Evolutionary conservation across 92 coral and sea anemone species (phyloP), one percentile per base, ranked within the genome.

Genomic region (Paramuricea clavata): DNA sequence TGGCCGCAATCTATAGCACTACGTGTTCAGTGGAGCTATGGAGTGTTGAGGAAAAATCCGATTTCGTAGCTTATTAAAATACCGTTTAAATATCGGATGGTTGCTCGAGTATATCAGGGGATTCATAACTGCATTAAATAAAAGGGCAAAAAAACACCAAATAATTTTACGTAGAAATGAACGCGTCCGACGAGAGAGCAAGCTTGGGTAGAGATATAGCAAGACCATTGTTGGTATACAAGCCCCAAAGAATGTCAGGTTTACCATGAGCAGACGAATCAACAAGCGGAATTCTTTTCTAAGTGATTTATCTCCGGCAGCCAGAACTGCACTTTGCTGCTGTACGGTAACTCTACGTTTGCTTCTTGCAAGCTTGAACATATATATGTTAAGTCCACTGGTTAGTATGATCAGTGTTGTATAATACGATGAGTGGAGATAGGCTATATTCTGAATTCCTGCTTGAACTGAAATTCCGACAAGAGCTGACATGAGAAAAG

Each of bases 171-270:
- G 78, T 34, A 6, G 78, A 39, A 72, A 72, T 34, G 57, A 42
- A 3, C 6, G 5, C 16, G 78, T 28, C 9, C 19, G 8, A 4
- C 49, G 49, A 1, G 78, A 42, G 9, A 12, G 23, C 31, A 3
- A 9, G 16, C 0, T 72, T 72, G 49, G 50, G 31, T 36, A 72
- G 17, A 26, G 0, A 16, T 39, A 39, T 5, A 34, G 8, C 49
- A 72, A n/a, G 54, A 72, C 36, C 16, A 72, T 19, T 9, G 26
- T 36, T 15, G 78, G 78, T 28, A 72, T 72, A 36, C 57, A 72
- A 26, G 78, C 25, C 26, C 44, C 49, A 28, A 72, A 72, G 21
- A 36, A 34, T 15, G 52, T 72, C 54, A n/a, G 30, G 12, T 25
- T 43, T 72, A 72, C 52, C 9, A 17, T 7, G 12, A 43, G 13